Base-by-base conservation (phyloP, 2,797 vertebrate genomes). In the Pseudotriccus pelzelni region DNA sequence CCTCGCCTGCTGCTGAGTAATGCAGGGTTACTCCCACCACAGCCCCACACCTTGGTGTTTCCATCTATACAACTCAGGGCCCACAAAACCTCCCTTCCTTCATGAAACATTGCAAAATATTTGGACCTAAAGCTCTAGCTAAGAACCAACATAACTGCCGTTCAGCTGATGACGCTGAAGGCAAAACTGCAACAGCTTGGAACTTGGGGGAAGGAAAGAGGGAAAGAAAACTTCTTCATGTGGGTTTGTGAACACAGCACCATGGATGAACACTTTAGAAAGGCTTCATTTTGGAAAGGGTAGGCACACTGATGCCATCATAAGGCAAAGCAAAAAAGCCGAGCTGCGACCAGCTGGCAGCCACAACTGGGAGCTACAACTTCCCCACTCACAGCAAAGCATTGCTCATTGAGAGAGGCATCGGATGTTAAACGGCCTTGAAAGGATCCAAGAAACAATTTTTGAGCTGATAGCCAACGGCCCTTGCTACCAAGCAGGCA, bases 261-360 rank as follows among this genome's bases (percentile, higher is more conserved):
- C 37, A 56, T 8, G 73, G 73, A 41, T 19, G 19, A 84, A 62
- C 4, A 24, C 12, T 44, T 18, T 59, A 62, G 84, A 47, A 63
- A 15, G 92, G 87, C 63, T 96, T 94, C 10, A 53, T 75, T 96
- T 95, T 86, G 83, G 72, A 93, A 95, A 86, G 20, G 32, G 14
- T 20, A 11, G 55, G 53, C 84, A 67, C 37, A 47, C 28, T 15
- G n/a, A 87, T 34, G 32, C 25, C 36, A 84, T 84, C 80, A 55
- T 83, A 88, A 94, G 83, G 78, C 63, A 93, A 87, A 96, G 53
- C 62, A 88, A 94, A 94, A 55, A 62, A 90, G 60, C 63, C 3
- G 4, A 86, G 63, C 55, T 89, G 67, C 70, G 75, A 86, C 55
- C 10, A 9, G n/a, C 34, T 23, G 36, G 28, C n/a, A 64, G 73